A percentile compares a stretch with the other conserved stretches of the same genome.
Evolutionary conservation across 2,113 vertebrate species (phyloP).

Genomic region (Cariama cristata): DNA sequence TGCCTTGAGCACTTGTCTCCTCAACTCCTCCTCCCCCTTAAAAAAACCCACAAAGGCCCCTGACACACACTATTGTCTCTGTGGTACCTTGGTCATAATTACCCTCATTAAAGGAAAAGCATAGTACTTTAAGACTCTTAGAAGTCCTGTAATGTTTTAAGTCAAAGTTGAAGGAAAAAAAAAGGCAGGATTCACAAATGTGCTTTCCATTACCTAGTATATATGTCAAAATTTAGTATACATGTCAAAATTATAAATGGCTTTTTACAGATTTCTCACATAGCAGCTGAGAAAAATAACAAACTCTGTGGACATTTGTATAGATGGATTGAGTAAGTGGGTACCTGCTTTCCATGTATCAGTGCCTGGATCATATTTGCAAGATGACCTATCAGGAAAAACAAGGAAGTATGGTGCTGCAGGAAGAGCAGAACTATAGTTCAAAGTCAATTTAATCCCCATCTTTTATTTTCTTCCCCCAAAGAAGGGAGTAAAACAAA

Average conservation of each 20-base stretch:
- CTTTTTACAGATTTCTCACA: neutral
- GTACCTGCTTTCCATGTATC: neutral
- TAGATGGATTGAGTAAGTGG: neutral
- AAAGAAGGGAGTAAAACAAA: neutral
- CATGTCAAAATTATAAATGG: constrained; percentile 16
- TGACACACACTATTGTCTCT: neutral
- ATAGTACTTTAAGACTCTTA: neutral
- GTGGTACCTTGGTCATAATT: neutral
- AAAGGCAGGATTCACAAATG: neutral
- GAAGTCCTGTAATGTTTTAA: neutral
- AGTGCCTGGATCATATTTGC: neutral
- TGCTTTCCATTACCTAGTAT: neutral
- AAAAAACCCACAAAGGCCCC: neutral
- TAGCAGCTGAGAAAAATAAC: constrained; percentile 21
- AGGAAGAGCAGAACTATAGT: neutral
- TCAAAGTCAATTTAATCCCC: neutral
- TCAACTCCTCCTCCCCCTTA: neutral
- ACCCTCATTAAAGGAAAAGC: neutral
- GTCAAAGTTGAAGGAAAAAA: neutral
- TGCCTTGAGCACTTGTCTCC: neutral
- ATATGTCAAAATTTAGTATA: neutral
- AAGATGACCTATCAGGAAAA: neutral
- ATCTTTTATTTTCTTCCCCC: neutral
- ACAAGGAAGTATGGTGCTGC: neutral
- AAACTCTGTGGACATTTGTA: neutral